Evolutionary conservation across 2,797 vertebrate genomes (phyloP).

Genomic region (Eutrigla gurnardus): DNA sequence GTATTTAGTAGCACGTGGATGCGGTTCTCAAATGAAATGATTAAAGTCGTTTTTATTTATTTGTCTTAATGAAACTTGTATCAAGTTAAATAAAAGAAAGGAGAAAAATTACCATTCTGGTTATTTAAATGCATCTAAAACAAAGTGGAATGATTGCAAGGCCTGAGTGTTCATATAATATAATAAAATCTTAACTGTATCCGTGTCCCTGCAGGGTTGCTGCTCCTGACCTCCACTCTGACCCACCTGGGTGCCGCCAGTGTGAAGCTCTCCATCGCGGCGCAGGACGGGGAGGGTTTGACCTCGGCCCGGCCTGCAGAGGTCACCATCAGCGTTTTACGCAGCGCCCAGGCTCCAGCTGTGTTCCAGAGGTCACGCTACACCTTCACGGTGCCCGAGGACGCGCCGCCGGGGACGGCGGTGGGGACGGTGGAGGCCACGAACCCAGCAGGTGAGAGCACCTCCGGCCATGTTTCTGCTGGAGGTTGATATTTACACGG

Average conservation of each 20-base stretch:
- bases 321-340: slow-evolving; percentile 87
- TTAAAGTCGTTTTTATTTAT: not conserved
- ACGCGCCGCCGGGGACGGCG: slow-evolving; percentile 80
- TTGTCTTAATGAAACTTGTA: not conserved
- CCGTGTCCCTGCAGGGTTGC: slow-evolving; percentile 80
- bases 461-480: not conserved
- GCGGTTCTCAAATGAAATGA: no score
- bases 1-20: no score
- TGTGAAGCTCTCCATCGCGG: slow-evolving; percentile 84
- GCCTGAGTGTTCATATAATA: not conserved
- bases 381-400: slow-evolving; percentile 87
- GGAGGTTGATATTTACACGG: not conserved
- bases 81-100: not conserved
- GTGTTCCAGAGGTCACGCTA: slow-evolving; percentile 90
- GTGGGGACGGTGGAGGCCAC: slow-evolving; percentile 88
- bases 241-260: slow-evolving; percentile 80
- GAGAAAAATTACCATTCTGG: not conserved
- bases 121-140: not conserved
- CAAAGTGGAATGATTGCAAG: not conserved
- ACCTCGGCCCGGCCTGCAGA: slow-evolving; percentile 83
- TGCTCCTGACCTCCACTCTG: slow-evolving; percentile 88
- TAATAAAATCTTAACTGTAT: not conserved
- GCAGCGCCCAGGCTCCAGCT: slow-evolving; percentile 82
- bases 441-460: slow-evolving; percentile 84
- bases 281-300: slow-evolving; percentile 87